Evolutionary conservation across 2,113 vertebrate genomes (phyloP), one percentile per base, ranked within the genome.

Genomic region (Sarotherodon lohbergeri): DNA sequence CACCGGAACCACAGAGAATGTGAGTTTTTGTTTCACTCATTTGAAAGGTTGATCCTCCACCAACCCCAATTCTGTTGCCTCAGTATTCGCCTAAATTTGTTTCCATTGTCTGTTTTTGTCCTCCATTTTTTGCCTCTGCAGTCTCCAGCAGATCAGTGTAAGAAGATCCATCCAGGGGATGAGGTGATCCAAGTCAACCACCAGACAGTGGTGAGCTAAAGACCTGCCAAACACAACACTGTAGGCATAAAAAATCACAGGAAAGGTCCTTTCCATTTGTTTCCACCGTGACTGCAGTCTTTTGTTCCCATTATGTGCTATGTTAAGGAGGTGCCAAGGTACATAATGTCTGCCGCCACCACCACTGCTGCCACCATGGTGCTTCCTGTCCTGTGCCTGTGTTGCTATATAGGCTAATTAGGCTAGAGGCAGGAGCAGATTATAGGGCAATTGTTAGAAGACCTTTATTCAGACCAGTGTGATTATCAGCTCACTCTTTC

Each of bases 151-250:
- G 95, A 96, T 88, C 95, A 87, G 90, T 95, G 95, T 90, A 95
- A 96, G 94, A 96, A 96, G 93, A 96, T 96, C 90, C 95, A 96
- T 12, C 95, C 95, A 10, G 95, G 95, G 27, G 95, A 96, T 2
- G 95, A 96, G 81, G 95, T 96, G 86, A 96, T 96, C 88, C 95
- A 96, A 92, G 95, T 96, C 91, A 96, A 96, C 91, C 95, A 96
- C 83, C 95, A 96, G 93, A 96, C 95, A 81, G 95, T 96, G 95
- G 95, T 95, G 91, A 95, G 95, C 91, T 9, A 32, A 50, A 80
- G 41, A n/a, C 34, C 59, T 63, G 78, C 82, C 79, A 81, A 80
- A 76, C 34, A 34, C 22, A 24, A 85, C 55, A n/a, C 63, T 8
- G 39, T 17, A 52, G 22, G 46, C 73, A 78, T 52, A 52, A 78